A percentile compares a stretch with the other conserved stretches of the same genome.
phyloP scores from a whole-genome alignment of 1,140 invertebrate genomes.

The Drosophila ercepeae region DNA sequence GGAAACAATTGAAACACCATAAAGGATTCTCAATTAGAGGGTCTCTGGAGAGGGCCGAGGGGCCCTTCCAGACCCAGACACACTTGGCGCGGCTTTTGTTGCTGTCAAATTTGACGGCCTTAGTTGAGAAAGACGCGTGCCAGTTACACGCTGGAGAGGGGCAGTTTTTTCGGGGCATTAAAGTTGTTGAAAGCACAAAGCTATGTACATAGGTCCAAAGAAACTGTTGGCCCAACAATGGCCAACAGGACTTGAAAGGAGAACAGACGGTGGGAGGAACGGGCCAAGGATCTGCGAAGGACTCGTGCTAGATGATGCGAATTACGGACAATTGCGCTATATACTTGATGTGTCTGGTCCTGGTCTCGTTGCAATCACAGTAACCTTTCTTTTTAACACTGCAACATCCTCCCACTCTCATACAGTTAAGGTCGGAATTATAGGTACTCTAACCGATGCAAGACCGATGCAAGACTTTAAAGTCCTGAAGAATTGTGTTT shows the following conservation, averaged over 20 bases:
- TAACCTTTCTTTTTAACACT: conserved; percentile 52
- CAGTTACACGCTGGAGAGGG: conserved; percentile 36
- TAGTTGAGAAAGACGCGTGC: conserved; percentile 74
- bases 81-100: conserved; percentile 54
- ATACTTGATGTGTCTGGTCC: conserved; percentile 23
- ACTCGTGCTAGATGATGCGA: conserved; percentile 59
- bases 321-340: conserved; percentile 61
- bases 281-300: conserved; percentile 35
- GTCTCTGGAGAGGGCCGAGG: background rate
- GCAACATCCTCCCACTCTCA: background rate
- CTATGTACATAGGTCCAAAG: background rate
- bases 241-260: conserved; percentile 14
- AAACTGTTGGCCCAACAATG: conserved; percentile 56
- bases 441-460: too few species aligned
- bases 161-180: conserved; percentile 57
- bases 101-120: conserved; percentile 82
- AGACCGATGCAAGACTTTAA: too few species aligned
- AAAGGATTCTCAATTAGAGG: conserved; percentile 81
- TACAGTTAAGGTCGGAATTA: background rate
- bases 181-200: conserved; percentile 48
- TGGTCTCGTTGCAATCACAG: conserved; percentile 36
- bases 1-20: conserved; percentile 82
- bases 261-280: conserved; percentile 18
- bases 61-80: conserved; percentile 42
- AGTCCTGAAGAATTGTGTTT: too few species aligned